These are phyloP conservation scores for Glyptemys insculpta DNA, from an alignment of 2,797 vertebrate species.

Conservation along the genomic window DNA sequence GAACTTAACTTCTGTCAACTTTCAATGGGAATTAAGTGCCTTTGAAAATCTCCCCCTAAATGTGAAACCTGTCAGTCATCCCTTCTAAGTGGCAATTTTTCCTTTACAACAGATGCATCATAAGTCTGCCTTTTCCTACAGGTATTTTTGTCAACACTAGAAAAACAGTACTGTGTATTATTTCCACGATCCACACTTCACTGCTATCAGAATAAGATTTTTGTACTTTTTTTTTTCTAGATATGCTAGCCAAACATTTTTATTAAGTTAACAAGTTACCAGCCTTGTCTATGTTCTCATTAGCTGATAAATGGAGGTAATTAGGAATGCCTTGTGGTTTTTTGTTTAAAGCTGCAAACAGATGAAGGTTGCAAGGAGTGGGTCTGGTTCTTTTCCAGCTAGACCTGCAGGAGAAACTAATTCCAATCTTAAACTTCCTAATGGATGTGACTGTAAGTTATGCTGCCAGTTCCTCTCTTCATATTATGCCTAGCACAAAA, in stretches of 20 bases:
- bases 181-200: neutral
- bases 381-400: neutral
- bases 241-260: neutral
- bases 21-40: neutral
- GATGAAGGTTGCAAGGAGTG: neutral
- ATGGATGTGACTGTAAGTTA: neutral
- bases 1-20: neutral
- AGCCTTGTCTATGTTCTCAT: neutral
- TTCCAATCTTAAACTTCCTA: slow-evolving; percentile 4
- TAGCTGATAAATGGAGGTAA: neutral
- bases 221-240: neutral
- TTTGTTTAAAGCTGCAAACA: neutral
- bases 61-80: neutral
- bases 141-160: neutral
- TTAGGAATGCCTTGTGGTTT: neutral
- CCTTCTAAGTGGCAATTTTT: neutral
- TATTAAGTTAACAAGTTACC: neutral
- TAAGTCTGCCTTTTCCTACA: neutral
- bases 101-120: neutral
- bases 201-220: neutral
- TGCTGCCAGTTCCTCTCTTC: slow-evolving; percentile 18
- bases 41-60: neutral
- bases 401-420: slow-evolving; percentile 28
- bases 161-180: neutral
- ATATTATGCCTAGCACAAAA: slow-evolving; percentile 29